Base-by-base conservation (phyloP, 2,113 vertebrate species). In the Hemibagrus wyckioides region DNA sequence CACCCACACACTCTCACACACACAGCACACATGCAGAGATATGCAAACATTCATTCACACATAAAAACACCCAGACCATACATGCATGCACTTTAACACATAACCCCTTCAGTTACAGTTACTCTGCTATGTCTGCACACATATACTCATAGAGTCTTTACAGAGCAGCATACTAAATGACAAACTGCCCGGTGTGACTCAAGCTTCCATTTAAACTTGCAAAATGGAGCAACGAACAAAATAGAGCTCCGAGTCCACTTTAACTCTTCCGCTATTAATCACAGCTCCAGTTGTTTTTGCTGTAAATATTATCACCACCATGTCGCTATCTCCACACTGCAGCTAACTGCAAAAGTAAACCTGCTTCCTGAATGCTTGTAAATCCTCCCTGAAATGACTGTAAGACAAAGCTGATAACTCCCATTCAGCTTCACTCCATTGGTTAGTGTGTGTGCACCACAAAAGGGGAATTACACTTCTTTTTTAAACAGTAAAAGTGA, bases 371-470 rank as follows among this genome's bases (percentile, higher is more conserved):
- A 52, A 33, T 65, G 71, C 73, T 84, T 54, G 71, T 84, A 83
- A 87, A 87, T 87, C 71, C 77, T n/a, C 48, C 61, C 50, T 83
- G 44, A 83, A 87, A 79, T 84, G 81, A 83, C 57, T 87, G 41
- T 77, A 75, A 79, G 14, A 41, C 17, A 52, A 67, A 48, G 30
- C 54, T 44, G 13, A 28, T 83, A 52, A 83, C 79, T 75, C 59
- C 59, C 6, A 54, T 61, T 82, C 11, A 73, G 39, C 71, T 84
- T 54, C 50, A 33, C n/a, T 56, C 33, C 36, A 28, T n/a, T 36
- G 33, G 56, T 52, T 39, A 50, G n/a, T n/a, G 13, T 65, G 17
- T 2, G 33, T 67, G 44, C 56, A 52, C 30, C 81, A 79, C 81
- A 77, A 54, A 59, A 71, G 57, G 71, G 57, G 57, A 87, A 67